Base-by-base conservation (phyloP, 1,140 invertebrate species). In the Zeugodacus cucurbitae region DNA sequence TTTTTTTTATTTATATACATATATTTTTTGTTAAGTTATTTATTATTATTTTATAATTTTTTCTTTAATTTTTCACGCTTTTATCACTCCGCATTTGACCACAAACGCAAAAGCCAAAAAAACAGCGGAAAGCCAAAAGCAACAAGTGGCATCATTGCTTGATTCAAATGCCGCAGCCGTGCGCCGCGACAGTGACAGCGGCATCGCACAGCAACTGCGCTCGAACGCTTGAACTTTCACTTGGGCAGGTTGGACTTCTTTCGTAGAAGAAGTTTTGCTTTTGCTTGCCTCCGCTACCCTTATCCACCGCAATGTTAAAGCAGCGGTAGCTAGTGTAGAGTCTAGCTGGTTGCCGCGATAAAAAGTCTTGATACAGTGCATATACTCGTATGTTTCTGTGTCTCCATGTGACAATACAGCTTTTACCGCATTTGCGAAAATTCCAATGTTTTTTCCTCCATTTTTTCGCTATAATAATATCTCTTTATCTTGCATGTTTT, bases 231-330 rank as follows among this genome's bases (percentile, higher is more conserved):
- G 74, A 82, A 82, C 74, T 82, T 82, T 82, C 74, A 82, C 74
- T 82, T 82, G 74, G 26, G 74, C 74, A 48, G 22, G 74, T 82
- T 82, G 74, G 74, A 82, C 41, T 82, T 82, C 74, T 82, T 82
- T 82, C 41, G 41, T 54, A 54, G 48, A 44, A 48, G 74, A 82
- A 82, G 74, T 82, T 82, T 82, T 82, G 41, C 74, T 26, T 8
- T 82, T 29, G 22, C 44, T 29, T n/a, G 1, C 37, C 11, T 3
- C 34, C 17, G 34, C 37, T 8, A n/a, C 70, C 3, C n/a, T 82
- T 29, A 22, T 1, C 44, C 17, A 14, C 14, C 32, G 41, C 29
- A 4, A 17, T 67, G 29, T 0, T 8, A n/a, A 8, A n/a, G n/a
- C 26, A 62, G 10, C 1, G 5, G 58, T 59, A 10, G 58, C n/a